phyloP scores from a whole-genome alignment of 1,140 invertebrate genomes.

The Brevipalpus yothersi region DNA sequence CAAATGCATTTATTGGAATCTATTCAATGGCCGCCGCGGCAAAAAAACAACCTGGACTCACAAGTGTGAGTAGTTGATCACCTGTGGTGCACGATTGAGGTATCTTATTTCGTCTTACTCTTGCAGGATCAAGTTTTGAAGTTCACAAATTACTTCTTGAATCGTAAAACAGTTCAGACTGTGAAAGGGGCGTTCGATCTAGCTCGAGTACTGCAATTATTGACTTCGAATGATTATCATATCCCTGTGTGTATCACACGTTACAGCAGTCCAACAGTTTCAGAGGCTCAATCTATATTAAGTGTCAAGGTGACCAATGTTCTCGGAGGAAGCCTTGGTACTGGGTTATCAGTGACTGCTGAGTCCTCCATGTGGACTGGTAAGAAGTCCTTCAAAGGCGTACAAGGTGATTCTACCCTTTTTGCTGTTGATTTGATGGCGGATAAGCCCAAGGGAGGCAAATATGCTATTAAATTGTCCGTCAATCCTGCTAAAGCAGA shows the following conservation, averaged over 20 bases:
- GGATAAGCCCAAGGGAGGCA: constrained; percentile 43
- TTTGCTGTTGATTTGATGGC: constrained; percentile 55
- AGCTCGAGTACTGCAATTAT: constrained; percentile 43
- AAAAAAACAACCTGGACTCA: constrained; percentile 37
- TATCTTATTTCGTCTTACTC: constrained; percentile 17
- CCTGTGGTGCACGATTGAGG: not conserved
- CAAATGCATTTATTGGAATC: constrained; percentile 41
- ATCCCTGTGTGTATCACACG: constrained; percentile 50
- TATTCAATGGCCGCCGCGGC: constrained; percentile 39
- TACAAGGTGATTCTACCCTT: constrained; percentile 30
- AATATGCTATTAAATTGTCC: constrained; percentile 52
- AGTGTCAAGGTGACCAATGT: constrained; percentile 52
- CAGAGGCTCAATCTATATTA: constrained; percentile 38
- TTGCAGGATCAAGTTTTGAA: constrained; percentile 56
- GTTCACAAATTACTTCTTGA: constrained; percentile 70
- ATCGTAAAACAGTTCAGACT: constrained; percentile 62
- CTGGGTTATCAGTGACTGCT: constrained; percentile 35
- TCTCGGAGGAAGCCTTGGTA: constrained; percentile 43
- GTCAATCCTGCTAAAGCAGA: constrained; percentile 33
- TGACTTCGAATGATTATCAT: constrained; percentile 37
- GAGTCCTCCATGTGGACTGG: constrained; percentile 33
- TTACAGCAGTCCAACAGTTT: constrained; percentile 40
- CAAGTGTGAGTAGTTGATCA: constrained; percentile 14
- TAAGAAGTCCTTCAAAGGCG: constrained; percentile 39
- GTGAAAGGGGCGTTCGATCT: constrained; percentile 51